Conservation (phyloP, 2,797 vertebrate genomes). For the Xerus rutilus region DNA sequence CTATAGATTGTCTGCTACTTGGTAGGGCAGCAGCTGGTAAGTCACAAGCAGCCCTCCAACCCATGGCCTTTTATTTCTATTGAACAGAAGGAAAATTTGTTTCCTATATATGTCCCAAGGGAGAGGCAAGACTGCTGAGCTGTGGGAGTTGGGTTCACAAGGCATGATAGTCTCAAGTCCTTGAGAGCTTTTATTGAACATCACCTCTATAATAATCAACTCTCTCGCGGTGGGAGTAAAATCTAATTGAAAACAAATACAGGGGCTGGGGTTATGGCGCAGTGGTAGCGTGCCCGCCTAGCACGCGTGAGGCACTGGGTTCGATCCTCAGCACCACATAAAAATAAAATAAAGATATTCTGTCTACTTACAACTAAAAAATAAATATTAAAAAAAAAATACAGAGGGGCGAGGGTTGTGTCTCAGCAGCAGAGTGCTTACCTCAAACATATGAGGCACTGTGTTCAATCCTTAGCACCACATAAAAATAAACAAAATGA, state of each 20-base stretch:
- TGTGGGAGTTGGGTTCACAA: conserved; percentile 31
- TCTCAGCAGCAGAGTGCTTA: no score
- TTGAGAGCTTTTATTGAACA: conserved; percentile 50
- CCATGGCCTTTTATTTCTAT: not conserved
- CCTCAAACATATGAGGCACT: no score
- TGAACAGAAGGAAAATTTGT: conserved; percentile 54
- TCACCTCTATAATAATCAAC: not conserved
- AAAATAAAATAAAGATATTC: no score
- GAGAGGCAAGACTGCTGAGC: not conserved
- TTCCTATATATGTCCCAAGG: not conserved
- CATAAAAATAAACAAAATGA: no score
- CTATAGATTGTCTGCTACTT: not conserved
- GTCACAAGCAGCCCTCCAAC: not conserved
- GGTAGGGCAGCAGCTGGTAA: conserved; percentile 42
- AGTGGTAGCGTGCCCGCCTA: no score
- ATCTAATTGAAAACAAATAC: conserved; percentile 59
- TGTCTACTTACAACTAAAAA: no score
- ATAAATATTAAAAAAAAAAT: no score
- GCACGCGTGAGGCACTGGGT: no score
- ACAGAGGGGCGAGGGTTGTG: no score
- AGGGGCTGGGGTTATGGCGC: no score
- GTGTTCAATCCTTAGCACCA: no score
- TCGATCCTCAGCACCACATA: no score
- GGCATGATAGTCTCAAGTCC: not conserved
- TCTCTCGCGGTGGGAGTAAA: conserved; percentile 52